Percentiles rank a stretch among this genome's conserved stretches.
Evolutionary conservation across 2,797 vertebrate genomes (phyloP).

Genomic region (Paramormyrops hopkinsi): DNA sequence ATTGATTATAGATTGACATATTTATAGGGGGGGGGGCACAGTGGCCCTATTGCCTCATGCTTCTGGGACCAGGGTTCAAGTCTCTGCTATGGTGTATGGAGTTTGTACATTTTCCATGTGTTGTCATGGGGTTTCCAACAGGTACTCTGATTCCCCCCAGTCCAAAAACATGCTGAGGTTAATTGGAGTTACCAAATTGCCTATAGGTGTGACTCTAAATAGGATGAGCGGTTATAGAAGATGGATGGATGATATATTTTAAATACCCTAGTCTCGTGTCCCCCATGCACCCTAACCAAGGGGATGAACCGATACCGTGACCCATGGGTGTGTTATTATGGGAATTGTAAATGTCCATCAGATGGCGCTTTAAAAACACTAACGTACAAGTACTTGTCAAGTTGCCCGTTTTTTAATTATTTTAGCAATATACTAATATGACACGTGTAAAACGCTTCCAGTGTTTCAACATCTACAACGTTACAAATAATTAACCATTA

Average conservation of each 20-base stretch:
- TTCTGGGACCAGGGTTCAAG: background rate
- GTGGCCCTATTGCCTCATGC: no score
- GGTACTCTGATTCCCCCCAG: no score
- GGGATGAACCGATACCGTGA: background rate
- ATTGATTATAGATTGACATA: background rate
- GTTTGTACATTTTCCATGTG: background rate
- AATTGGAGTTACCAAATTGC: no score
- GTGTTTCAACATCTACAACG: background rate
- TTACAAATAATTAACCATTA: background rate
- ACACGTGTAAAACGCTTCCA: background rate
- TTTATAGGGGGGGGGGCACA: background rate
- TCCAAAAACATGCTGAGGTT: no score
- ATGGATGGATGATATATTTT: background rate
- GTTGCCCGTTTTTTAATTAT: background rate
- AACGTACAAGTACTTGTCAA: background rate
- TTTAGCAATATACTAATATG: background rate
- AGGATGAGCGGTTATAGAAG: no score
- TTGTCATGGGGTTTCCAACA: background rate
- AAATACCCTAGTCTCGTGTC: background rate
- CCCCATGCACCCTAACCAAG: background rate
- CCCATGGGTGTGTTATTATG: background rate
- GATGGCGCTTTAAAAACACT: conserved; percentile 6
- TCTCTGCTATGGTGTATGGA: background rate
- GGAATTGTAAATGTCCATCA: background rate
- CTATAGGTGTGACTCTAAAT: no score